Evolutionary conservation across 2,113 vertebrate genomes (phyloP).

Genomic region (Saccopteryx leptura): DNA sequence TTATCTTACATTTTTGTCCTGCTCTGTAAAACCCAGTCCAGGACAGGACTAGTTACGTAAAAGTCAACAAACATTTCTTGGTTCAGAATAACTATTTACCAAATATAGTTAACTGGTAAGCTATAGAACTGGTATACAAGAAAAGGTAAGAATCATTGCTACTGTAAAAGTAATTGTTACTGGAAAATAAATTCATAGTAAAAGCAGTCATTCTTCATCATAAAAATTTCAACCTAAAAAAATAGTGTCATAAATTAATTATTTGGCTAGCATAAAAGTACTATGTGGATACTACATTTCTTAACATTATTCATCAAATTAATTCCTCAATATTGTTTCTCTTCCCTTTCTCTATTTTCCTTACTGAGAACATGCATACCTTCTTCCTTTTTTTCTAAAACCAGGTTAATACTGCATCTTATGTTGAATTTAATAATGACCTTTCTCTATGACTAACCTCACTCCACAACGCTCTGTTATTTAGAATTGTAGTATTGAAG

Average conservation of each 20-base stretch:
- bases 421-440: background rate
- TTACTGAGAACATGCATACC: background rate
- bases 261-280: background rate
- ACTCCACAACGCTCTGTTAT: background rate
- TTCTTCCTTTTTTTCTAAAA: background rate
- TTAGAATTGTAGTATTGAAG: background rate
- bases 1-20: background rate
- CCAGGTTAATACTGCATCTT: constrained; percentile 7
- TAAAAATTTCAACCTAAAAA: constrained; percentile 17
- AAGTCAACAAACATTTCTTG: constrained; percentile 10
- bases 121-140: background rate
- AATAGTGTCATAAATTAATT: background rate
- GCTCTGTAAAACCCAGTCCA: background rate
- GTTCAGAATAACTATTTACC: background rate
- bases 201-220: background rate
- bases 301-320: constrained; percentile 9
- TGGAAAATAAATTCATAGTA: background rate
- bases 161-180: constrained; percentile 39
- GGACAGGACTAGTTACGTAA: background rate
- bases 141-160: constrained; percentile 12
- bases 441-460: background rate
- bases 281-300: background rate
- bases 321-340: background rate
- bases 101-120: constrained; percentile 43
- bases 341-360: background rate